Evolutionary conservation across 2,888 invertebrate species (phyloP).

Genomic region (Lasioglossum morio): DNA sequence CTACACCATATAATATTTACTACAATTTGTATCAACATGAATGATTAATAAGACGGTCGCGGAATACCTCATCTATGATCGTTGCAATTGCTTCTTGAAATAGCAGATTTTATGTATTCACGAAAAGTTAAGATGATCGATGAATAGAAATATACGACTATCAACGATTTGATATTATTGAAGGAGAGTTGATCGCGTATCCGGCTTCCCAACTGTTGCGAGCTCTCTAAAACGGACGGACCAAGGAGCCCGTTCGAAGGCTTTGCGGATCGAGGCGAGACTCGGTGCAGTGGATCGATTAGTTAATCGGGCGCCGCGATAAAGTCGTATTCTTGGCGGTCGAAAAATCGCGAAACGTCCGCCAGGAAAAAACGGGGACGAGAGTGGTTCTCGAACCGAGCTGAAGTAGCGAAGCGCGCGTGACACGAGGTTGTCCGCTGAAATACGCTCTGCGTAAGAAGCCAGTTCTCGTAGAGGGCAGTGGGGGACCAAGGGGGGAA

Average conservation of each 20-base stretch:
- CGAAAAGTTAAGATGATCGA: no score
- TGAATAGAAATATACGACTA: no score
- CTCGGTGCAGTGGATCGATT: conserved; percentile 42
- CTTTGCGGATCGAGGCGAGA: not conserved
- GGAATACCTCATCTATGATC: no score
- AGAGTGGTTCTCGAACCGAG: conserved; percentile 17
- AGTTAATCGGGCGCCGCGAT: conserved; percentile 64
- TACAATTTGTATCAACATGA: no score
- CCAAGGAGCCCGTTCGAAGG: not conserved
- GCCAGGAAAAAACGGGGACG: conserved; percentile 75
- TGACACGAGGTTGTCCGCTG: conserved; percentile 23
- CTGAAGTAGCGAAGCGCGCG: conserved; percentile 13
- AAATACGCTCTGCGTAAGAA: conserved; percentile 32
- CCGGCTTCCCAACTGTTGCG: no score
- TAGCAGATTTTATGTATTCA: no score
- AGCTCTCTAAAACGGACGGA: not conserved
- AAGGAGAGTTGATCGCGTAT: no score
- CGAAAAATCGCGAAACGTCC: conserved; percentile 73
- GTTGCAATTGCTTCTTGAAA: no score
- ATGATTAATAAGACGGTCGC: no score
- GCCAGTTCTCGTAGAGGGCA: conserved; percentile 5
- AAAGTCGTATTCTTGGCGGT: conserved; percentile 68
- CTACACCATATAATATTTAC: no score
- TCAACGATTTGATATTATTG: no score
- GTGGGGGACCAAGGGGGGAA: conserved; percentile 12